Conservation (phyloP, 2,113 vertebrate genomes). For the Pteropus alecto region DNA sequence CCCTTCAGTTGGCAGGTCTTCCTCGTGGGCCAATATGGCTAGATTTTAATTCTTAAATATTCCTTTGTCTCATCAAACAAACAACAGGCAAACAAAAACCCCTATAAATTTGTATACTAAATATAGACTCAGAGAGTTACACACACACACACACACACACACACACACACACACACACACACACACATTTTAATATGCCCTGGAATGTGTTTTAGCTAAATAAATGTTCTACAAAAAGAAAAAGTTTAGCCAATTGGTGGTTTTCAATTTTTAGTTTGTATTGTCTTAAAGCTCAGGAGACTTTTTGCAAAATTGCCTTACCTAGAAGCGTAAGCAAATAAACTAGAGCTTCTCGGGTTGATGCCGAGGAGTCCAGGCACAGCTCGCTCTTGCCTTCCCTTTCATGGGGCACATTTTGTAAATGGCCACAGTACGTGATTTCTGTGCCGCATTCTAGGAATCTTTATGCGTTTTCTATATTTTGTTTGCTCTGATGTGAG, state of each 20-base stretch:
- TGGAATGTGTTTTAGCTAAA: not conserved
- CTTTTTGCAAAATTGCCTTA: not conserved
- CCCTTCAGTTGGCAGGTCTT: not conserved
- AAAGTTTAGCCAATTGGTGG: not conserved
- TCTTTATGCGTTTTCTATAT: not conserved
- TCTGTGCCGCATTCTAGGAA: not conserved
- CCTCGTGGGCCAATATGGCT: not conserved
- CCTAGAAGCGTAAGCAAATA: not conserved
- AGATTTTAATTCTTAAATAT: conserved; percentile 1
- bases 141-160: too few relatives aligned
- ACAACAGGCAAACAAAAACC: not conserved
- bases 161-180: too few relatives aligned
- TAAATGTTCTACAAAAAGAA: not conserved
- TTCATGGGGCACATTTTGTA: not conserved
- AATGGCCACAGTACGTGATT: not conserved
- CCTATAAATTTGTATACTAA: not conserved
- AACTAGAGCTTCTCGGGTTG: not conserved
- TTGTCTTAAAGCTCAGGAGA: not conserved
- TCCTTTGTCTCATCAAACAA: not conserved
- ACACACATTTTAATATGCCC: not conserved
- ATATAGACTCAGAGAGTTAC: not conserved
- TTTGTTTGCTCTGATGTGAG: conserved; percentile 18
- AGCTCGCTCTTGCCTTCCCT: not conserved
- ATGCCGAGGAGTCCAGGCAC: not conserved
- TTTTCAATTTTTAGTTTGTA: not conserved